phyloP scores from a whole-genome alignment of 2,888 invertebrate species.

The Pristionchus fissidentatus region DNA sequence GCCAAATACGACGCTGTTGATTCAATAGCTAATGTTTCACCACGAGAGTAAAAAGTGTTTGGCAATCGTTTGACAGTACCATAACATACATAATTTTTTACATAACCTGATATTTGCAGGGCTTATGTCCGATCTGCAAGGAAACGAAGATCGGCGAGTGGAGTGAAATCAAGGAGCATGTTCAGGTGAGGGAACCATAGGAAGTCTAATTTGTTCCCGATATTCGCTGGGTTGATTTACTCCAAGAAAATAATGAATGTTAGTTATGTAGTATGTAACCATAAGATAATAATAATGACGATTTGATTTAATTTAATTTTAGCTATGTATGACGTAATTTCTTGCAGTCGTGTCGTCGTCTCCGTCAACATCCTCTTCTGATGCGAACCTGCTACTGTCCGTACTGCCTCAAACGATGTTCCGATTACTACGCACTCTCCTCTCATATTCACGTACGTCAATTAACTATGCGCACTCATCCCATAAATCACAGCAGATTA shows the following conservation, averaged over 20 bases:
- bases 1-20: too few relatives aligned
- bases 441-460: neutral
- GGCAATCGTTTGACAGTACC: too few relatives aligned
- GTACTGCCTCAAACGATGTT: neutral
- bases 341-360: neutral
- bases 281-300: neutral
- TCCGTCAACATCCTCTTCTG: neutral
- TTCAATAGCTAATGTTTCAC: too few relatives aligned
- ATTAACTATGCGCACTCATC: too few relatives aligned
- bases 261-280: too few relatives aligned
- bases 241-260: too few relatives aligned
- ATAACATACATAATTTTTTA: too few relatives aligned
- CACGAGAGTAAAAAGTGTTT: too few relatives aligned
- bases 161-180: neutral
- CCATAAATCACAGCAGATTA: too few relatives aligned
- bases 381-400: neutral
- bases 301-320: neutral
- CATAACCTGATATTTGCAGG: too few relatives aligned
- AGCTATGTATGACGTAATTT: neutral
- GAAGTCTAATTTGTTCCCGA: too few relatives aligned
- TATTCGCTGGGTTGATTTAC: too few relatives aligned
- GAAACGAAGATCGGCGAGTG: neutral
- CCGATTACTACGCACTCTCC: neutral
- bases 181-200: neutral
- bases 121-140: neutral